Base-by-base conservation (phyloP, 2,888 invertebrate species). In the Lordiphosa andalusiaca region DNA sequence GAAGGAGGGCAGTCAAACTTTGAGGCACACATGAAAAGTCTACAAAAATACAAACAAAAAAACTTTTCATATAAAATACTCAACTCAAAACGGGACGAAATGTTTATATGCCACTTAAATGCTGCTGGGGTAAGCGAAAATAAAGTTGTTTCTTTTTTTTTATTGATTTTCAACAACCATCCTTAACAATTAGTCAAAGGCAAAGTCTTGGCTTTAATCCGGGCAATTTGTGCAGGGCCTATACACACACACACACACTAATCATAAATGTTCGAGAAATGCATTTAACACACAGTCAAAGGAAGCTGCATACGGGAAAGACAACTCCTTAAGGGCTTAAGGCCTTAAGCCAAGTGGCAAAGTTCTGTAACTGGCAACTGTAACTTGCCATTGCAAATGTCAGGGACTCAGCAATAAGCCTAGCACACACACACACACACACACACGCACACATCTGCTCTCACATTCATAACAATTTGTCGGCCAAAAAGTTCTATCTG, bases 321-420 rank as follows among this genome's bases (percentile, higher is more conserved):
- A 23, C 38, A 44, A 35, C 57, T 58, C 62, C 84, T 80, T 69
- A 53, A 58, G 62, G 64, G 77, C 76, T 81, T 76, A 76, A 16
- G 53, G 42, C 38, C 44, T n/a, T 76, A 72, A 67, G 66, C 63
- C 57, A 46, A 40, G 56, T 63, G 73, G 49, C 65, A 66, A 55
- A 75, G 53, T 71, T 62, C 59, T 53, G 40, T 44, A 62, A 64
- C 67, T 53, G 63, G 51, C 63, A 64, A 54, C 51, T 71, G 74
- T 71, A 74, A 72, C 73, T 72, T 81, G 59, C 69, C 81, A 63
- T 84, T 76, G 59, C 81, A 65, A 50, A 62, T 70, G 71, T 54
- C 56, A 77, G 53, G 64, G 64, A 65, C 54, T 49, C 44, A 50
- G 39, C 37, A 50, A 55, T 80, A 72, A 72, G 73, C 67, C 69